phyloP scores from a whole-genome alignment of 1,140 invertebrate genomes.

The Nephila pilipes region DNA sequence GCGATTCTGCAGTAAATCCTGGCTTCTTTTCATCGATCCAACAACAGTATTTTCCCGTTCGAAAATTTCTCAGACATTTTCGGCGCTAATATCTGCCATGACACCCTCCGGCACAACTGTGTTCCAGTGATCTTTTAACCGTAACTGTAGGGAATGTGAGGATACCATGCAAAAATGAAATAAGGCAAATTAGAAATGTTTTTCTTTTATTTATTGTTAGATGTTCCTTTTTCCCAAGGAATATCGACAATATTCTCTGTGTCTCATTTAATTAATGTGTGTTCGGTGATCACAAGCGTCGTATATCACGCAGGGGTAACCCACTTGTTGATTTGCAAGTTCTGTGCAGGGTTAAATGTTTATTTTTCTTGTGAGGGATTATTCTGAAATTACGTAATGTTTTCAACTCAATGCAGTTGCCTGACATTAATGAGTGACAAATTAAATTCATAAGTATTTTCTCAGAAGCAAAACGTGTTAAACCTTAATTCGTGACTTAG shows the following conservation, averaged over 20 bases:
- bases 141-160: neutral
- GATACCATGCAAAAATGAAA: neutral
- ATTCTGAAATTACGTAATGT: too few species aligned
- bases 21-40: neutral
- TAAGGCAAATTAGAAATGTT: neutral
- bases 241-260: neutral
- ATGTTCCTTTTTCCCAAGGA: neutral
- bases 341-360: neutral
- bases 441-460: too few species aligned
- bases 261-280: constrained; percentile 19
- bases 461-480: too few species aligned
- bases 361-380: neutral
- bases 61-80: neutral
- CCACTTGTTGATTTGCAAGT: neutral
- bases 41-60: neutral
- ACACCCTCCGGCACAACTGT: neutral
- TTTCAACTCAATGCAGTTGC: too few species aligned
- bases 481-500: too few species aligned
- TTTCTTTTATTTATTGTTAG: neutral
- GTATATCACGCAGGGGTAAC: constrained; percentile 11
- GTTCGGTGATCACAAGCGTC: neutral
- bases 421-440: too few species aligned
- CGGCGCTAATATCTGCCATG: neutral
- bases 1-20: neutral
- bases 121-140: constrained; percentile 37